phyloP scores from a whole-genome alignment of 2,113 vertebrate genomes.

The Psittacara wagleri region DNA sequence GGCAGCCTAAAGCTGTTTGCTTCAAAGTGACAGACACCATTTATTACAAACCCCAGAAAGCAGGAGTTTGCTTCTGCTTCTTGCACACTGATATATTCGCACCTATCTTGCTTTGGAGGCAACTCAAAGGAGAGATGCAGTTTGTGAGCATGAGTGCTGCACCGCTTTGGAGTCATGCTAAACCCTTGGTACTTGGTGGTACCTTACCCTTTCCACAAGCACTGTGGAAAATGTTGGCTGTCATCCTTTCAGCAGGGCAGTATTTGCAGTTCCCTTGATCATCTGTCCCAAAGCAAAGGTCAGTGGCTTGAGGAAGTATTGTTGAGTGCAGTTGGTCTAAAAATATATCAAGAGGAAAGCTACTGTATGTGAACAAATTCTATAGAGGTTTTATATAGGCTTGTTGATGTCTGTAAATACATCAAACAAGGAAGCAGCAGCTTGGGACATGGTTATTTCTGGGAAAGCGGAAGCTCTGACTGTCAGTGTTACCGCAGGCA shows the following conservation, averaged over 20 bases:
- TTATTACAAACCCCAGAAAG: neutral
- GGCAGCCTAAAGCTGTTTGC: neutral
- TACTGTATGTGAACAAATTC: neutral
- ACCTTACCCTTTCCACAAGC: neutral
- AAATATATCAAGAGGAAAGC: constrained; percentile 48
- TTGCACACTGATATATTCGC: neutral
- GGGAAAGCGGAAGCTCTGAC: constrained; percentile 35
- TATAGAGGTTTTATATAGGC: constrained; percentile 28
- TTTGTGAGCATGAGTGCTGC: neutral
- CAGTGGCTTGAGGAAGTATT: constrained; percentile 11
- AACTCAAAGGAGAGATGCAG: neutral
- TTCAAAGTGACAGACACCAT: neutral
- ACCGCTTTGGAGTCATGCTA: neutral
- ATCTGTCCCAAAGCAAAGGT: constrained; percentile 12
- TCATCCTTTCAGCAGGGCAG: neutral
- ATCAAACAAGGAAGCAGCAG: constrained; percentile 58
- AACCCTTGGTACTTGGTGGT: neutral
- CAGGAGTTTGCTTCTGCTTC: neutral
- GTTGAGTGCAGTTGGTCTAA: constrained; percentile 21
- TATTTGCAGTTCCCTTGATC: constrained; percentile 12
- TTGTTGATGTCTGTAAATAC: constrained; percentile 42
- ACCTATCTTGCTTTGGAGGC: neutral
- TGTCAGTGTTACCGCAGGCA: neutral
- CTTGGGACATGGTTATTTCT: constrained; percentile 51
- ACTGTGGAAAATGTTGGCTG: neutral